Percentiles rank a stretch among this genome's conserved stretches.
phyloP scores from a whole-genome alignment of 1,140 invertebrate species.

The Drosophila saltans region DNA sequence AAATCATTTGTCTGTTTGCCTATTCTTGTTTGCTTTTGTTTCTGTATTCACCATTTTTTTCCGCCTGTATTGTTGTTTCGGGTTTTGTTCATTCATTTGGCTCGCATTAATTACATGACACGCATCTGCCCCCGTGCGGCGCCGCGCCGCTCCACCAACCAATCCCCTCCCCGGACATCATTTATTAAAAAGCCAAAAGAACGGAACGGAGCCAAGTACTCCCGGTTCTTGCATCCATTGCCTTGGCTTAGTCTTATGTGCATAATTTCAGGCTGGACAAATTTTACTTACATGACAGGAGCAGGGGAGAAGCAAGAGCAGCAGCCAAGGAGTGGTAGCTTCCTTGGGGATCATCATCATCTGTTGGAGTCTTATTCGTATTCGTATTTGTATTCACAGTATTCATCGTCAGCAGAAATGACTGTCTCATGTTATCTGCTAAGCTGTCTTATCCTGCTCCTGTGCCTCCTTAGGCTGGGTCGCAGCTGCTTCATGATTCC shows the following conservation, averaged over 20 bases:
- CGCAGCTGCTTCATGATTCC: constrained; percentile 40
- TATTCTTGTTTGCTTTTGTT: constrained; percentile 45
- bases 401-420: constrained; percentile 69
- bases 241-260: constrained; percentile 35
- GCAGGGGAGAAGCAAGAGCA: neutral
- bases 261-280: constrained; percentile 49
- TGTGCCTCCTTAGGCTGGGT: constrained; percentile 10
- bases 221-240: neutral
- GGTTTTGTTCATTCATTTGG: constrained; percentile 70
- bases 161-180: constrained; percentile 36
- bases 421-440: constrained; percentile 79
- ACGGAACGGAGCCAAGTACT: constrained; percentile 30
- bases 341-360: constrained; percentile 41
- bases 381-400: constrained; percentile 3
- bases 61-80: constrained; percentile 25
- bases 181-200: constrained; percentile 66
- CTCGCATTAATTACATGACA: constrained; percentile 78
- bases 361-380: constrained; percentile 32
- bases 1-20: constrained; percentile 63
- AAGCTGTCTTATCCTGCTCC: constrained; percentile 71
- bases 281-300: constrained; percentile 40
- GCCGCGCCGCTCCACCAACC: neutral
- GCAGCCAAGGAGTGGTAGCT: neutral
- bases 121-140: constrained; percentile 40
- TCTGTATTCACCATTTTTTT: constrained; percentile 22